phyloP scores from a whole-genome alignment of 2,113 vertebrate genomes.

The Clupea harengus region DNA sequence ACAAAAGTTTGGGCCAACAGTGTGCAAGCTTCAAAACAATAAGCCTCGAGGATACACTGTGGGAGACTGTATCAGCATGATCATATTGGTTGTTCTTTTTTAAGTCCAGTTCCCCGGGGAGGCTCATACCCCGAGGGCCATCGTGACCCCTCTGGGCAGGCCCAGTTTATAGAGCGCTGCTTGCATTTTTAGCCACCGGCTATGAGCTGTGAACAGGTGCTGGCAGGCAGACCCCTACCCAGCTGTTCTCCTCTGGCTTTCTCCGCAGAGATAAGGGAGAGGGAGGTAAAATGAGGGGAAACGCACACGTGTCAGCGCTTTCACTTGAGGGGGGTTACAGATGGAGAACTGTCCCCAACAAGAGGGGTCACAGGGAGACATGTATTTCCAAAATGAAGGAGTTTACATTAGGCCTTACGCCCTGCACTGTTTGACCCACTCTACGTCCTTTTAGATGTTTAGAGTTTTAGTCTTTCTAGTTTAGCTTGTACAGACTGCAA shows the following conservation, averaged over 20 bases:
- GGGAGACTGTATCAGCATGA: not conserved
- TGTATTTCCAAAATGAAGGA: not conserved
- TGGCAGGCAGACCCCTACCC: not conserved
- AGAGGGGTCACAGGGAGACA: conserved; percentile 28
- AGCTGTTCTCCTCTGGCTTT: not conserved
- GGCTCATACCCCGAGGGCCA: not conserved
- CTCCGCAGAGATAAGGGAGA: not conserved
- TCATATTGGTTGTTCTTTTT: not conserved
- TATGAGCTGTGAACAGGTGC: conserved; percentile 37
- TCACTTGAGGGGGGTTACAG: conserved; percentile 46
- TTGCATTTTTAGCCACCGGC: not conserved
- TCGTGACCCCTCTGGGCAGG: not conserved
- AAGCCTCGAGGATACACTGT: not conserved
- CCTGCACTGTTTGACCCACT: not conserved
- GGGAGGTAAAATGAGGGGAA: not conserved
- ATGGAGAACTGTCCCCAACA: conserved; percentile 44
- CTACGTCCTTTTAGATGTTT: not conserved
- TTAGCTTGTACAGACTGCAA: not conserved
- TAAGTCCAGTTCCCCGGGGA: not conserved
- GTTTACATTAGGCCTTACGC: not conserved
- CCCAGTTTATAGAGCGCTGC: not conserved
- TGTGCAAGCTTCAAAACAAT: not conserved
- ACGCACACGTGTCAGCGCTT: conserved; percentile 38
- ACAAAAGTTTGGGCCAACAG: not conserved
- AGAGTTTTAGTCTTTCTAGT: not conserved